A percentile compares a stretch with the other conserved stretches of the same genome.
These are phyloP conservation scores for Brienomyrus brachyistius DNA, from an alignment of 2,113 vertebrate species.

Conservation along the genomic window DNA sequence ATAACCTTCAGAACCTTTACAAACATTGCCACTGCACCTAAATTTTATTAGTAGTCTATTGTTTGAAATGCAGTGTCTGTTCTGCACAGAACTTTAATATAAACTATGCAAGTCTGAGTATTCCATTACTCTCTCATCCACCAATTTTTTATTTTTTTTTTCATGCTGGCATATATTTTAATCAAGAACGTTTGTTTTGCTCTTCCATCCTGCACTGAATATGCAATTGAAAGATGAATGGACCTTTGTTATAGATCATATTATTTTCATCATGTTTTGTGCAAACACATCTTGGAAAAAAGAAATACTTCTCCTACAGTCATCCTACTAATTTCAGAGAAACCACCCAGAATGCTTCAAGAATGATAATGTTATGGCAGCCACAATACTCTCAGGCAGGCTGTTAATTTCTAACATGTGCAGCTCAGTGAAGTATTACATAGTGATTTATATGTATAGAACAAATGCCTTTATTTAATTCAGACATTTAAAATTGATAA, in stretches of 20 bases:
- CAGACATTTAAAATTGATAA: too few relatives aligned
- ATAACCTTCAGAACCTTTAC: not conserved
- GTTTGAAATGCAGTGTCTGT: not conserved
- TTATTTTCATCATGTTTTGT: not conserved
- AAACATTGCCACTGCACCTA: not conserved
- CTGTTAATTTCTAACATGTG: not conserved
- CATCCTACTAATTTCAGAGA: not conserved
- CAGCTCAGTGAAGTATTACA: not conserved
- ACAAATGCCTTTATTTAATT: too few relatives aligned
- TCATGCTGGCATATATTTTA: not conserved
- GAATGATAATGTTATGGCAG: not conserved
- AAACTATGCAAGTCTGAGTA: not conserved
- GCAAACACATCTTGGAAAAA: not conserved
- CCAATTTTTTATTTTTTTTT: not conserved
- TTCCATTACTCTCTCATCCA: not conserved
- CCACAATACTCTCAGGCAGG: not conserved
- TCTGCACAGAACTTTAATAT: not conserved
- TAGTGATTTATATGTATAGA: not conserved
- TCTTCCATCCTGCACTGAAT: not conserved
- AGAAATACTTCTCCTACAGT: not conserved
- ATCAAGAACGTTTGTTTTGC: not conserved
- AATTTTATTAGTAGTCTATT: not conserved
- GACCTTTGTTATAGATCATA: not conserved
- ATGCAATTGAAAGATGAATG: not conserved
- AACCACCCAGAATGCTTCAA: not conserved